These are phyloP conservation scores for Drosophila picticornis DNA, from an alignment of 2,888 invertebrate genomes.

Conservation along the genomic window DNA sequence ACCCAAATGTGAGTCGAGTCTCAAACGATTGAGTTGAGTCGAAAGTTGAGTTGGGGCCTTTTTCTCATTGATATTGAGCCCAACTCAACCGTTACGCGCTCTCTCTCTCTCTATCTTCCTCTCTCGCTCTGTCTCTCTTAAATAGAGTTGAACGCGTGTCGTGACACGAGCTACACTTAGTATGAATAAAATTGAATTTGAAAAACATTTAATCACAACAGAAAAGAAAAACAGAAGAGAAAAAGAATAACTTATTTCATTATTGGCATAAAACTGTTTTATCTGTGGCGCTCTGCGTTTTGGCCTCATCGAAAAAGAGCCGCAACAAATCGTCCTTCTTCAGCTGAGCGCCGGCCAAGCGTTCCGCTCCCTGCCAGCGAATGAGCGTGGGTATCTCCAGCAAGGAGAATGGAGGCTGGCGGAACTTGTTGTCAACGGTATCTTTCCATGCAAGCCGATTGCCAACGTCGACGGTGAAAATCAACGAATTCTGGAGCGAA, in stretches of 20 bases:
- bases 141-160: not conserved
- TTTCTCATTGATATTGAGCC: conserved; percentile 22
- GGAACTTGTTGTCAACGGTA: conserved; percentile 90
- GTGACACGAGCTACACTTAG: conserved; percentile 1
- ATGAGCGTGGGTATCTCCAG: conserved; percentile 89
- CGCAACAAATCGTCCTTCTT: conserved; percentile 89
- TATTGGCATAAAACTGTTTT: conserved; percentile 31
- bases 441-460: conserved; percentile 91
- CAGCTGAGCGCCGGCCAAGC: conserved; percentile 91
- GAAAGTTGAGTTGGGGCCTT: conserved; percentile 10
- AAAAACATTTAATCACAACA: not conserved
- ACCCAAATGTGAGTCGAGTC: conserved; percentile 33
- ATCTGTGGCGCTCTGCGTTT: conserved; percentile 25
- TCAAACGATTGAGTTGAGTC: conserved; percentile 14
- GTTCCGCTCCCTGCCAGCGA: conserved; percentile 87
- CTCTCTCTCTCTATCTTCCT: not conserved
- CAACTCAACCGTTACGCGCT: conserved; percentile 11
- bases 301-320: conserved; percentile 89
- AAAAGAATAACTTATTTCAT: not conserved
- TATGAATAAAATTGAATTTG: not conserved
- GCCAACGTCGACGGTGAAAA: conserved; percentile 91
- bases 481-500: conserved; percentile 87
- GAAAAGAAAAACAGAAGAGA: not conserved
- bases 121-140: not conserved
- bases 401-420: conserved; percentile 88